Percentiles rank a stretch among this genome's conserved stretches.
These are phyloP conservation scores for Scaptodrosophila latifasciaeformis DNA, from an alignment of 2,888 invertebrate genomes.

Conservation along the genomic window DNA sequence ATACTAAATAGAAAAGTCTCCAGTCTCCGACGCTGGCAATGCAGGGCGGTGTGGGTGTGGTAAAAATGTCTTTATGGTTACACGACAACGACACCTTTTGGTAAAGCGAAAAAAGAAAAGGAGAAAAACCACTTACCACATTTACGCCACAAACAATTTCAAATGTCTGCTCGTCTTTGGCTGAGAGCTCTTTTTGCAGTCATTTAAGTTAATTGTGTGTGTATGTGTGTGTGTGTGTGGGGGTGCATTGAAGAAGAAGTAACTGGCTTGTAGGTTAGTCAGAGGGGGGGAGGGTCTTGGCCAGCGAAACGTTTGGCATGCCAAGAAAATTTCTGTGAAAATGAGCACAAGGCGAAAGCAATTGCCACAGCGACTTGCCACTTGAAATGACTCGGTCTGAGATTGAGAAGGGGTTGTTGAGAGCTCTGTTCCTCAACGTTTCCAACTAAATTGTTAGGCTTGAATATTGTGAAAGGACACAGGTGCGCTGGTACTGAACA, in stretches of 20 bases:
- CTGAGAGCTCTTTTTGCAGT: conserved; percentile 44
- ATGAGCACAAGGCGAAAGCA: conserved; percentile 6
- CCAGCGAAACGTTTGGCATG: conserved; percentile 13
- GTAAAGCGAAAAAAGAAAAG: too few species aligned
- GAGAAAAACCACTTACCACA: conserved; percentile 55
- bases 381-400: too few species aligned
- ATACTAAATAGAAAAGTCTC: background rate
- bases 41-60: background rate
- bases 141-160: conserved; percentile 32
- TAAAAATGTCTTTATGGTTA: background rate
- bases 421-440: too few species aligned
- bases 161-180: conserved; percentile 3
- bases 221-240: conserved; percentile 18
- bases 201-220: conserved; percentile 59
- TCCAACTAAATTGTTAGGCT: too few species aligned
- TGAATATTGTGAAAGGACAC: too few species aligned
- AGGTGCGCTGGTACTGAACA: too few species aligned
- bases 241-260: too few species aligned
- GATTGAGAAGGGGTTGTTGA: too few species aligned
- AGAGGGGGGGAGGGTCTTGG: too few species aligned
- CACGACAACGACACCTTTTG: conserved; percentile 36
- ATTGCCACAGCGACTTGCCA: too few species aligned
- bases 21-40: background rate
- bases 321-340: conserved; percentile 40
- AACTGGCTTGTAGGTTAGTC: too few species aligned